phyloP scores from a whole-genome alignment of 2,113 vertebrate species.

The Pampusana beccarii region DNA sequence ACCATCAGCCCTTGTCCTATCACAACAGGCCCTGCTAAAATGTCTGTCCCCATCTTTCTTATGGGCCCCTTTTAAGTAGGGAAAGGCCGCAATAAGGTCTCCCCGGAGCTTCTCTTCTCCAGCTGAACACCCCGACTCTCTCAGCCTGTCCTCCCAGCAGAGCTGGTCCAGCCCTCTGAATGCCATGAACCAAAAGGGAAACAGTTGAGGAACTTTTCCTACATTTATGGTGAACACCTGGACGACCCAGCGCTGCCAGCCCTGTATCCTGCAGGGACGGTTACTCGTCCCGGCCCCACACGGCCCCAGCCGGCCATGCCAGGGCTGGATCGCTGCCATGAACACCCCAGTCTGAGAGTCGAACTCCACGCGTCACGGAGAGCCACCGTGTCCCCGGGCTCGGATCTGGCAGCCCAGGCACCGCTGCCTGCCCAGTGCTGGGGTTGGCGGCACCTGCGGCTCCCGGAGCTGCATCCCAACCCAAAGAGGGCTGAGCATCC shows the following conservation, averaged over 20 bases:
- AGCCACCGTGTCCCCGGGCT: background rate
- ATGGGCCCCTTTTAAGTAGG: no score
- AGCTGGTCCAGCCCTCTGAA: no score
- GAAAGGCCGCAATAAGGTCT: no score
- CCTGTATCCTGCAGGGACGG: background rate
- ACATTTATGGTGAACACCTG: background rate
- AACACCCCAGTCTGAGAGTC: background rate
- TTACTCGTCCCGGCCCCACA: rapidly evolving
- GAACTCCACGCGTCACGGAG: background rate
- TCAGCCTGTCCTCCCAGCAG: no score
- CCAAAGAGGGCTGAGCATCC: background rate
- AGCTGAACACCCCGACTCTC: no score
- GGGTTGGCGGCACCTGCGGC: background rate
- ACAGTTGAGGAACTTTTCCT: background rate
- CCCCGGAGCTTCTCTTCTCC: no score
- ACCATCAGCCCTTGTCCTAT: no score
- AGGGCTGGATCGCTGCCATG: background rate
- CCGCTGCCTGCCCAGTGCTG: rapidly evolving
- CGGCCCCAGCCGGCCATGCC: background rate
- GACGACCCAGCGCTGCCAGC: background rate
- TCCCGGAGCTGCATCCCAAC: background rate
- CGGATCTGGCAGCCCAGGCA: background rate
- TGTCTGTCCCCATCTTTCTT: no score
- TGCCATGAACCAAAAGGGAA: background rate
- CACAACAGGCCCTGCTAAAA: no score